Evolutionary conservation across 2,113 vertebrate species (phyloP), one percentile per base, ranked within the genome.

Genomic region (Anas platyrhynchos): DNA sequence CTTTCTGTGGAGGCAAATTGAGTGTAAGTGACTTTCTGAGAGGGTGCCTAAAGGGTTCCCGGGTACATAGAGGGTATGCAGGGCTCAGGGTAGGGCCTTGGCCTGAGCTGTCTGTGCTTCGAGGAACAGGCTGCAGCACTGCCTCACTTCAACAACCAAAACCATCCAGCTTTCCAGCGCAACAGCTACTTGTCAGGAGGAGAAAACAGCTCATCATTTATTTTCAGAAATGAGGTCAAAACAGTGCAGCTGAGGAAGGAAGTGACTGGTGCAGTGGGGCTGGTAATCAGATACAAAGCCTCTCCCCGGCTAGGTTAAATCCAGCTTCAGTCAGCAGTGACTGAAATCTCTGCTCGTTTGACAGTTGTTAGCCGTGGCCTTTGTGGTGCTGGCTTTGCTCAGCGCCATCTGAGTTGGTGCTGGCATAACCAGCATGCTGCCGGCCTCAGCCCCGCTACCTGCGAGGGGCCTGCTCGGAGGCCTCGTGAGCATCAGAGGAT

Each of bases 171-270:
- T 74, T 93, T 68, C 58, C 71, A 66, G 38, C 56, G 73, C 83
- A 86, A 36, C 27, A 55, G 59, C 68, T 48, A 46, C 67, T 87
- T 29, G 27, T 63, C 72, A 90, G 43, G 82, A 55, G 76, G 61
- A 92, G 63, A 92, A 89, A 83, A 88, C 61, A 85, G 71, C 63
- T 93, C 89, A 91, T 65, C 8, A 66, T 85, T 95, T 97, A 86
- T 92, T 96, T 95, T 92, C 92, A 94, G 73, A 87, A 95, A 90
- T 77, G 82, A 95, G 79, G 67, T 92, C 46, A 67, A 75, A 96
- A 66, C n/a, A 89, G 22, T 31, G 67, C 86, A 63, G 63, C 68
- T 55, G 21, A 9, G 67, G 66, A 84, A 78, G 46, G 78, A 81
- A 83, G 56, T 50, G 78, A 34, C 13, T 54, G 43, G 41, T 23